phyloP scores from a whole-genome alignment of 2,888 invertebrate genomes.

The Andrena trimmerana region DNA sequence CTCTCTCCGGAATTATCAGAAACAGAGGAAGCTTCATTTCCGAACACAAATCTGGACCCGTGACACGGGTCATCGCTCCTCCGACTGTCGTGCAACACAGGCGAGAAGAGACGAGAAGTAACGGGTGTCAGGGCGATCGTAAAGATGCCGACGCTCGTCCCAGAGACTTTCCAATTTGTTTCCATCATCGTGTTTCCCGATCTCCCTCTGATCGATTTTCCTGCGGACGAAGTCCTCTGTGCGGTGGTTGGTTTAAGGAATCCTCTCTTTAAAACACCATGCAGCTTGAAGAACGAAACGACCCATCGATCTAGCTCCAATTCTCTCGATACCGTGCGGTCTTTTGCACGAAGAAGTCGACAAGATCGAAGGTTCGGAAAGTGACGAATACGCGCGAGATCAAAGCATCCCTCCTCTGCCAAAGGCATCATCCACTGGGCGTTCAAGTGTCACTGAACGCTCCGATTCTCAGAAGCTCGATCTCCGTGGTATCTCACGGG shows the following conservation, averaged over 20 bases:
- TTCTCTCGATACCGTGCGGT: not conserved
- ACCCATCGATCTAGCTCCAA: not conserved
- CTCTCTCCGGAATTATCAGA: constrained; percentile 35
- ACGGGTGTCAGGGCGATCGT: constrained; percentile 20
- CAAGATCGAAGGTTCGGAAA: too few species aligned
- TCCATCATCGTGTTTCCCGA: constrained; percentile 16
- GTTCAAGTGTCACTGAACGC: constrained; percentile 10
- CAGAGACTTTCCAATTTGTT: constrained; percentile 59
- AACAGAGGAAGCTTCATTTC: constrained; percentile 37
- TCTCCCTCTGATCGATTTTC: not conserved
- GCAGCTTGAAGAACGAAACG: not conserved
- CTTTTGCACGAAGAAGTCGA: not conserved
- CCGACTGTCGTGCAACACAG: constrained; percentile 3
- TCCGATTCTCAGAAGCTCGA: constrained; percentile 33
- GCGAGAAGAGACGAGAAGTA: not conserved
- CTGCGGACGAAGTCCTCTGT: not conserved
- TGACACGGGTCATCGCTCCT: constrained; percentile 9
- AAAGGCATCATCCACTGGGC: constrained; percentile 1
- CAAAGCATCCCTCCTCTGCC: not conserved
- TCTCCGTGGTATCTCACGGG: not conserved
- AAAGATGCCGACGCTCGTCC: constrained; percentile 28
- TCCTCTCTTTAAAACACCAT: not conserved
- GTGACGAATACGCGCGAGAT: too few species aligned
- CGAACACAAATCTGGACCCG: constrained; percentile 32
- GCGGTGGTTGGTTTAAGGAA: not conserved